Percentiles rank a stretch among this genome's conserved stretches.
These are phyloP conservation scores for Leptopilina boulardi DNA, from an alignment of 1,140 invertebrate genomes.

Conservation along the genomic window DNA sequence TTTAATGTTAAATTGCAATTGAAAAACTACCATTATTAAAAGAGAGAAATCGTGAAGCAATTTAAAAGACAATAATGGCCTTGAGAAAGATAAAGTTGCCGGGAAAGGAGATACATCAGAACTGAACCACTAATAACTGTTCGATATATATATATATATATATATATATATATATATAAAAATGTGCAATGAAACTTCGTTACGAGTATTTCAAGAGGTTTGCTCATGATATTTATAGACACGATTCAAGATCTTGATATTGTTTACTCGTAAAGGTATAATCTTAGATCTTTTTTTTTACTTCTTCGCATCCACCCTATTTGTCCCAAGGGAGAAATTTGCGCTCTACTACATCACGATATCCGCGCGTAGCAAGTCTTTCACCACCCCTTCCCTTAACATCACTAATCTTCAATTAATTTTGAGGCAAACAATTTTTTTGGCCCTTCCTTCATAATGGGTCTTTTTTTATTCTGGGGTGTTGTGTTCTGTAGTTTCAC, in stretches of 20 bases:
- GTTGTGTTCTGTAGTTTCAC: too few relatives aligned
- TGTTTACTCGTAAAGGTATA: background rate
- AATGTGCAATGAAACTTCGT: background rate
- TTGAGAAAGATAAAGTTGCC: background rate
- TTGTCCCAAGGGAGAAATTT: background rate
- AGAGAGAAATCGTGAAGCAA: too few relatives aligned
- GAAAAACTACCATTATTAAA: too few relatives aligned
- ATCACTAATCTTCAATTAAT: conserved; percentile 62
- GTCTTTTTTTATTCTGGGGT: too few relatives aligned
- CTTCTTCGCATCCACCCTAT: background rate
- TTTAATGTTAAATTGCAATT: too few relatives aligned
- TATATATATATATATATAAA: too few relatives aligned
- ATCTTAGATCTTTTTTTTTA: too few relatives aligned
- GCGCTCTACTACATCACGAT: background rate
- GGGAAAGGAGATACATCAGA: background rate
- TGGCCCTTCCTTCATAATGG: background rate
- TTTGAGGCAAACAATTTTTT: conserved; percentile 55
- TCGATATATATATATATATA: too few relatives aligned
- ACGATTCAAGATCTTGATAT: conserved; percentile 6
- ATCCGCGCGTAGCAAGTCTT: conserved; percentile 13
- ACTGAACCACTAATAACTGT: background rate
- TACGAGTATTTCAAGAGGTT: background rate
- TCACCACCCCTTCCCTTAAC: too few relatives aligned
- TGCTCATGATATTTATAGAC: conserved; percentile 18
- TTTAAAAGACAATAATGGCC: too few relatives aligned